phyloP scores from a whole-genome alignment of 2,888 invertebrate genomes.

The Coenonympha glycerion region DNA sequence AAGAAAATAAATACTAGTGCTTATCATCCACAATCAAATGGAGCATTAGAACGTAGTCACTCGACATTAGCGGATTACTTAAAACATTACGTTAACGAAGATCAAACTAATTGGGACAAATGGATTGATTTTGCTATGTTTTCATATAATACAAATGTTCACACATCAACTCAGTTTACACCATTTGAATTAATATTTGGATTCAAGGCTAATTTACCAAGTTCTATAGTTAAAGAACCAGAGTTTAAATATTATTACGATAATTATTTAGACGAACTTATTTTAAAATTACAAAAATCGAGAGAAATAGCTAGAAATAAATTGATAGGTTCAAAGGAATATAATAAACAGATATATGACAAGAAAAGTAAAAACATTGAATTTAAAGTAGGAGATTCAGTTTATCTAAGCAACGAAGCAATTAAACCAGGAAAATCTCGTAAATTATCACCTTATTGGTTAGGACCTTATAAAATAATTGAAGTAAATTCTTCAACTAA shows the following conservation, averaged over 20 bases:
- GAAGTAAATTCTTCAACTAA: constrained; percentile 26
- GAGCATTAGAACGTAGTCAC: no score
- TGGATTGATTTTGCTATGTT: no score
- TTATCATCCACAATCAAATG: no score
- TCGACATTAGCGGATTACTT: no score
- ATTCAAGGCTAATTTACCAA: constrained; percentile 32
- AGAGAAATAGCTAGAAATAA: constrained; percentile 24
- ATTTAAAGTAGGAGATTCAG: constrained; percentile 21
- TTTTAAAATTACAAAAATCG: constrained; percentile 27
- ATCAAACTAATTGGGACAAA: no score
- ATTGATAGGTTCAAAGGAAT: no score
- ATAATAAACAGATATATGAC: constrained; percentile 15
- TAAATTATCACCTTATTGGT: constrained; percentile 22
- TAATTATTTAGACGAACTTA: constrained; percentile 30
- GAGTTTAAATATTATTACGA: constrained; percentile 37
- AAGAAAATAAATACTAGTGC: no score
- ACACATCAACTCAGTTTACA: no score
- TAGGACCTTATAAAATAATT: constrained; percentile 23
- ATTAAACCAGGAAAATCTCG: constrained; percentile 22
- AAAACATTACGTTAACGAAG: no score
- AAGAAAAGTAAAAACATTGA: background rate
- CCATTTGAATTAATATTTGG: constrained; percentile 40
- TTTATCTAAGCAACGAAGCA: constrained; percentile 26
- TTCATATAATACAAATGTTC: no score
- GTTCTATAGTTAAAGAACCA: constrained; percentile 30